Evolutionary conservation across 2,888 invertebrate genomes (phyloP).

Genomic region (Panopea generosa): DNA sequence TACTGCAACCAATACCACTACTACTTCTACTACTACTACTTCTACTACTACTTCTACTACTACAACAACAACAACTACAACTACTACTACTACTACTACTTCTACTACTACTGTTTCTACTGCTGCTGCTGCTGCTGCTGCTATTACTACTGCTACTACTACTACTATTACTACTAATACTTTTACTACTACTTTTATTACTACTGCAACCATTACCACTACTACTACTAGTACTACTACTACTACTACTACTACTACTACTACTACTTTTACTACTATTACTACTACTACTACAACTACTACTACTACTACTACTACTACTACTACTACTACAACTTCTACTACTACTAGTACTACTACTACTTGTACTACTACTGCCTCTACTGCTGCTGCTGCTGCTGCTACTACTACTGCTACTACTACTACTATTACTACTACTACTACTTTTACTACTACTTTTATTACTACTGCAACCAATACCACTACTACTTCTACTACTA

Average conservation of each 20-base stretch:
- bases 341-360: constrained; percentile 17
- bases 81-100: constrained; percentile 25
- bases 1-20: background rate
- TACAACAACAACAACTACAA: constrained; percentile 1
- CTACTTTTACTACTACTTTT: constrained; percentile 12
- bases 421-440: constrained; percentile 12
- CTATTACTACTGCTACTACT: constrained; percentile 21
- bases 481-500: constrained; percentile 17
- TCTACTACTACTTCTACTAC: constrained; percentile 4
- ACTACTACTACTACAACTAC: constrained; percentile 15
- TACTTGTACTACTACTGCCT: no score
- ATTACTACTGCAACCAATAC: background rate
- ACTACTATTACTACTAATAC: constrained; percentile 21
- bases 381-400: constrained; percentile 8
- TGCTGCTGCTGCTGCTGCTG: constrained; percentile 20
- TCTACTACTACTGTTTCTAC: constrained; percentile 21
- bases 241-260: constrained; percentile 1
- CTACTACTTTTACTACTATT: constrained; percentile 18
- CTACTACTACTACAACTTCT: constrained; percentile 24
- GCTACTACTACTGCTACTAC: constrained; percentile 11
- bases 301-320: constrained; percentile 21
- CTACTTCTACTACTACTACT: constrained; percentile 10
- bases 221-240: constrained; percentile 22
- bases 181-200: no score
- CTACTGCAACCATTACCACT: constrained; percentile 29